Evolutionary conservation across 2,888 invertebrate genomes (phyloP), one percentile per base, ranked within the genome.

Genomic region (Catocala nupta): DNA sequence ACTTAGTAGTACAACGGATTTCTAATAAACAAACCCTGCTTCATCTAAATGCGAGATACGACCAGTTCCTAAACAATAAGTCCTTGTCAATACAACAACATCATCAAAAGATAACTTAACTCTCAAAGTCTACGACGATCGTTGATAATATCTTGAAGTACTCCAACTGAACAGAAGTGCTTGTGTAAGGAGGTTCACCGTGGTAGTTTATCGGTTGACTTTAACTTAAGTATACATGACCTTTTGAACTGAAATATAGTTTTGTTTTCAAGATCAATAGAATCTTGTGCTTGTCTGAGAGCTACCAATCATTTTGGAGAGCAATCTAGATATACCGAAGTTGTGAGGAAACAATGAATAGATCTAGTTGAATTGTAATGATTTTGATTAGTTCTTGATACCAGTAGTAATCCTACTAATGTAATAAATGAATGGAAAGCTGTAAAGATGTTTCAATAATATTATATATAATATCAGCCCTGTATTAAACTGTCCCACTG

Each of bases 141-240:
- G n/a, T 54, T 44, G 54, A 59, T 54, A 54, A 49, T 52, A 39
- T 54, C 59, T 59, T 36, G 16, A 50, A 55, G 60, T 60, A 34
- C 60, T 60, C 12, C 2, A 59, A 60, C 44, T 50, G n/a, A 50
- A 60, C 44, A 60, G 60, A 60, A 55, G 55, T 49, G 55, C 50
- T 55, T 59, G 34, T 54, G 43, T 54, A 16, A 48, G 47, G 59
- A 59, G 43, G 8, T 36, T 50, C n/a, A 34, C 51, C n/a, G 36
- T 42, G 52, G 36, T 59, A 52, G 59, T 59, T 59, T 52, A 47
- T 50, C 34, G 36, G 55, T 39, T 55, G 54, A 44, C 43, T 54
- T 34, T 55, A 44, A 43, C 54, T 55, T 55, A 4, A 53, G 59
- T 53, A 54, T 51, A 59, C 49, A 55, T 44, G 54, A 16, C 43